These are phyloP conservation scores for Crematogaster levior DNA, from an alignment of 2,888 invertebrate species.

Conservation along the genomic window DNA sequence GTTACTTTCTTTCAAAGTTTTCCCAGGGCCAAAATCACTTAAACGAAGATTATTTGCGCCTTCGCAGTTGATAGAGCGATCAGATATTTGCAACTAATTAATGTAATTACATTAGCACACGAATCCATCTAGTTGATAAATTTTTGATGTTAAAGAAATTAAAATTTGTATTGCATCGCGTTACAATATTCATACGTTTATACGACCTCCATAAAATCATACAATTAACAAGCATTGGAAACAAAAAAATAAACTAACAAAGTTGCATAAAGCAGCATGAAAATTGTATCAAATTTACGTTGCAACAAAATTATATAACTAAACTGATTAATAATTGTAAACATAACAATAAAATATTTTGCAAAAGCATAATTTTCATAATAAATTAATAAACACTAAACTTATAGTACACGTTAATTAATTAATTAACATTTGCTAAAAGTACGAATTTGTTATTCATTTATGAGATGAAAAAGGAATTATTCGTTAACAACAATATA, in stretches of 20 bases:
- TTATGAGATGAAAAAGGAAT: neutral
- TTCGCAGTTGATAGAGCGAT: neutral
- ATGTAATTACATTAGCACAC: constrained; percentile 16
- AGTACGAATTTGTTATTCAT: constrained; percentile 20
- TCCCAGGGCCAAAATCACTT: constrained; percentile 27
- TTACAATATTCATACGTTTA: neutral
- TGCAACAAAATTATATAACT: neutral
- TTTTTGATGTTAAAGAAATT: constrained; percentile 20
- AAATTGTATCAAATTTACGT: neutral
- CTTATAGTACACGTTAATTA: constrained; percentile 10
- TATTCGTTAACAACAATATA: neutral
- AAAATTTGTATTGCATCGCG: neutral
- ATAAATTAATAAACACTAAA: neutral
- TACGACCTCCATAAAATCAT: neutral
- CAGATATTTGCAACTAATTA: constrained; percentile 9
- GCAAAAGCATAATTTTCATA: constrained; percentile 6
- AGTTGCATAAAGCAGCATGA: neutral
- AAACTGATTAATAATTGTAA: neutral
- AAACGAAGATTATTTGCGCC: constrained; percentile 31
- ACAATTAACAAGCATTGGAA: constrained; percentile 9
- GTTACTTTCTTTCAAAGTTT: constrained; percentile 46
- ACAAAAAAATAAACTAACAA: neutral
- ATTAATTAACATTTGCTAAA: neutral
- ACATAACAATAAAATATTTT: constrained; percentile 5
- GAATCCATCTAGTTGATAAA: constrained; percentile 23